Evolutionary conservation across 2,113 vertebrate genomes (phyloP), one percentile per base, ranked within the genome.

Genomic region (Cryptotis parvus): DNA sequence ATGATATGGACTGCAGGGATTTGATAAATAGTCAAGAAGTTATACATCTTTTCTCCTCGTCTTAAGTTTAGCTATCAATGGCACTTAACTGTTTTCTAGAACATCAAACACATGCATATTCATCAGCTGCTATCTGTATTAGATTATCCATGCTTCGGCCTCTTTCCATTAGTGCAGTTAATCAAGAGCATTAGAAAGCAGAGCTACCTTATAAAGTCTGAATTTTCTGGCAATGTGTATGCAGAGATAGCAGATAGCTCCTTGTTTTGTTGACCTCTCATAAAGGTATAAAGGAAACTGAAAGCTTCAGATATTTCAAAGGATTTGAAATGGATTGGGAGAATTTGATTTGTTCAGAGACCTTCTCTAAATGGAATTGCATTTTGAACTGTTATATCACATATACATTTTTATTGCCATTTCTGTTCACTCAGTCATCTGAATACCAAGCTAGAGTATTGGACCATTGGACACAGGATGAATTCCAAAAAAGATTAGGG

Each of bases 361-460:
- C 0, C 45, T 94, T 92, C 63, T 95, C 88, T 90, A 94, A 94
- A 91, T 90, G 85, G 76, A 90, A 95, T 81, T 96, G 58, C 91
- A 84, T 94, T 95, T 95, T 96, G 77, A 94, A 87, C 76, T 69
- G 63, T 90, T 94, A 86, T 63, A 94, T 90, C 55, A 91, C 86
- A 86, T 95, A 85, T 93, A 94, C 76, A 88, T 96, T 96, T 96
- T 94, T 95, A 95, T 93, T 94, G 80, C 92, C 83, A 86, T 96
- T 94, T 96, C 89, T 93, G 91, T 96, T 92, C 94, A 92, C 49
- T 93, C 94, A 96, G 75, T 91, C 91, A 92, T 94, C 93, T n/a
- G 20, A 94, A 94, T 65, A 90, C 91, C 74, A 90, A 94, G 79
- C 85, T 85, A 91, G 68, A 88, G 92, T 87, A 80, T 24, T 88